phyloP scores from a whole-genome alignment of 2,113 vertebrate genomes.

The Sphaerodactylus townsendi region DNA sequence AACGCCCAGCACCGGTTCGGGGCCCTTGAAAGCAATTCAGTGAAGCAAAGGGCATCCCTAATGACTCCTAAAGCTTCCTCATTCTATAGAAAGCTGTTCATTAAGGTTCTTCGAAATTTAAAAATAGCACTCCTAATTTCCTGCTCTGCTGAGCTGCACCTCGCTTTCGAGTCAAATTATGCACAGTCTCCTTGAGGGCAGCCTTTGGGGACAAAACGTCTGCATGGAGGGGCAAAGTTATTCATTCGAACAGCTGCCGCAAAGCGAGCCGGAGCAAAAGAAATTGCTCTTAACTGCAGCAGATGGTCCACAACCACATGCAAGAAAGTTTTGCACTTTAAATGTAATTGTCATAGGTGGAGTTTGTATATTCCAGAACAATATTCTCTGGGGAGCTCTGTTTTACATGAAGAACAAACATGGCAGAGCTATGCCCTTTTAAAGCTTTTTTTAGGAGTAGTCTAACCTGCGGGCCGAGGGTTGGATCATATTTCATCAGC shows the following conservation, averaged over 20 bases:
- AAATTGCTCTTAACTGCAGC: slow-evolving; percentile 37
- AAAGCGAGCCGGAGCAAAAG: slow-evolving; percentile 47
- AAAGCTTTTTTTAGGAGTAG: no score
- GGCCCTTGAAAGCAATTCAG: slow-evolving; percentile 41
- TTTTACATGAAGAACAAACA: background rate
- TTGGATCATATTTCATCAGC: no score
- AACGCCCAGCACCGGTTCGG: slow-evolving; percentile 50
- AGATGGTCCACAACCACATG: slow-evolving; percentile 42
- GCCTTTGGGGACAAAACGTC: slow-evolving; percentile 59
- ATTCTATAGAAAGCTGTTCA: slow-evolving; percentile 65
- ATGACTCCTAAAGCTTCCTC: slow-evolving; percentile 54
- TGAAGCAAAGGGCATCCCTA: slow-evolving; percentile 26
- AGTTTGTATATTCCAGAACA: background rate
- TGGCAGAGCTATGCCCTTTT: background rate
- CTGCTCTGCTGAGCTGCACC: slow-evolving; percentile 67
- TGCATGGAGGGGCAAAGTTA: slow-evolving; percentile 59
- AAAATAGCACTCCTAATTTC: slow-evolving; percentile 74
- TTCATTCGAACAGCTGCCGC: slow-evolving; percentile 66
- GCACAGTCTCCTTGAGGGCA: slow-evolving; percentile 62
- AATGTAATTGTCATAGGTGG: background rate
- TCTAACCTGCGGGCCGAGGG: no score
- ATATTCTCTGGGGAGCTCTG: background rate
- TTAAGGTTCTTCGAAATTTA: slow-evolving; percentile 65
- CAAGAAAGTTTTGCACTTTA: slow-evolving; percentile 17
- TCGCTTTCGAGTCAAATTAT: slow-evolving; percentile 75